Conservation (phyloP, 2,113 vertebrate species). For the Isurus oxyrinchus region DNA sequence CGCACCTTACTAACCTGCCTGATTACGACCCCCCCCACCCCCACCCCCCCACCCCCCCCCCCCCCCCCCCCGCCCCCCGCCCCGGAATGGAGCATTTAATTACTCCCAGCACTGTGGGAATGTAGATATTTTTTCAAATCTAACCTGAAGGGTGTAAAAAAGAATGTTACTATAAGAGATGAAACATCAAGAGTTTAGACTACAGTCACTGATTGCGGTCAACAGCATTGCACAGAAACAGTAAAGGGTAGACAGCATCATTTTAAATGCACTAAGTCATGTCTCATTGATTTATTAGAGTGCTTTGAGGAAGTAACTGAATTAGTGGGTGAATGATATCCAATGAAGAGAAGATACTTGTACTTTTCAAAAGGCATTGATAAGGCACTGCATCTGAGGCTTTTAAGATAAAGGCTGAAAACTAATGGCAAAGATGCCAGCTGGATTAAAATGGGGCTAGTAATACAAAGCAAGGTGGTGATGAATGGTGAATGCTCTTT, state of each 20-base stretch:
- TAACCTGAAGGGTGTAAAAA: not conserved
- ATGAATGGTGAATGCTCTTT: not conserved
- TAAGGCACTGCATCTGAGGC: not conserved
- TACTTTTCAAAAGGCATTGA: conserved; percentile 30
- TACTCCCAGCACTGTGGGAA: not conserved
- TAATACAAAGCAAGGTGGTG: not conserved
- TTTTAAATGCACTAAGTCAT: conserved; percentile 2
- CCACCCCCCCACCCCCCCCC: not conserved
- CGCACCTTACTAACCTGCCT: not conserved
- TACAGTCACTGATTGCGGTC: not conserved
- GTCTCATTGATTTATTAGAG: conserved; percentile 25
- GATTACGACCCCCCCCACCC: not conserved
- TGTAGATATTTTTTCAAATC: not conserved
- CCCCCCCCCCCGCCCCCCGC: no score
- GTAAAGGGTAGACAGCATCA: not conserved
- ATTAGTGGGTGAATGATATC: not conserved
- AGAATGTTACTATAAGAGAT: not conserved
- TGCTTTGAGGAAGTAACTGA: conserved; percentile 10
- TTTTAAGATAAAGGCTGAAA: not conserved
- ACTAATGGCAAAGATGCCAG: not conserved
- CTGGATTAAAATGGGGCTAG: not conserved
- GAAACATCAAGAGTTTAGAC: not conserved
- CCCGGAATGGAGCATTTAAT: not conserved
- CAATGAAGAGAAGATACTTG: not conserved
- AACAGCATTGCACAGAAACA: not conserved